Base-by-base conservation (phyloP, 1,140 invertebrate genomes). In the Cydia amplana region DNA sequence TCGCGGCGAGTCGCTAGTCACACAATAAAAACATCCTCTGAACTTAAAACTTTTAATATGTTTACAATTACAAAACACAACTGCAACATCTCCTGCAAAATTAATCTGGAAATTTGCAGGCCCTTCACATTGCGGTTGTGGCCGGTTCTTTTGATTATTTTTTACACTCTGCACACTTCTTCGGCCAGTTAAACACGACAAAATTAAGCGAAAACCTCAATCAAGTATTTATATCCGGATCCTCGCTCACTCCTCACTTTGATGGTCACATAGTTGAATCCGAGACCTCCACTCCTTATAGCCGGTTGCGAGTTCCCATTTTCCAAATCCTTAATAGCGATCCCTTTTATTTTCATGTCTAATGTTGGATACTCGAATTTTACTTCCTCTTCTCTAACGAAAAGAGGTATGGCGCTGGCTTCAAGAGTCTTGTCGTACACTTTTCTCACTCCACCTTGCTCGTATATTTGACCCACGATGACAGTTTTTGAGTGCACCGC, bases 291-390 rank as follows among this genome's bases (percentile, higher is more conserved):
- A 43, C 81, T 79, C 0, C 72, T 89, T 1, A 85, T 87, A 1
- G 84, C 88, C 6, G 83, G 83, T 82, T 85, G 83, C 32, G 87
- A 84, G 6, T 84, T 36, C 7, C 84, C 83, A 70, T 85, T 81
- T 18, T 89, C 85, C 77, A 85, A 40, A 46, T 85, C 83, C 64
- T 77, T 83, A 23, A 85, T 81, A 20, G 82, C 86, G 32, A 91
- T 87, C 0, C 91, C 93, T 73, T 92, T 93, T 10, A 93, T 93
- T 75, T 89, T 90, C 81, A 86, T 85, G 46, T 89, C 87, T 75
- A 83, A 83, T 55, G 85, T 75, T 64, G 88, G 87, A 46, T 90
- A 92, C 36, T 90, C 85, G 73, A 92, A 90, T 43, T 86, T 83
- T 0, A 89, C 72, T 64, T 91, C 85, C 63, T 92, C 78, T 51